Conservation (phyloP, 2,113 vertebrate genomes). For the Alosa alosa region DNA sequence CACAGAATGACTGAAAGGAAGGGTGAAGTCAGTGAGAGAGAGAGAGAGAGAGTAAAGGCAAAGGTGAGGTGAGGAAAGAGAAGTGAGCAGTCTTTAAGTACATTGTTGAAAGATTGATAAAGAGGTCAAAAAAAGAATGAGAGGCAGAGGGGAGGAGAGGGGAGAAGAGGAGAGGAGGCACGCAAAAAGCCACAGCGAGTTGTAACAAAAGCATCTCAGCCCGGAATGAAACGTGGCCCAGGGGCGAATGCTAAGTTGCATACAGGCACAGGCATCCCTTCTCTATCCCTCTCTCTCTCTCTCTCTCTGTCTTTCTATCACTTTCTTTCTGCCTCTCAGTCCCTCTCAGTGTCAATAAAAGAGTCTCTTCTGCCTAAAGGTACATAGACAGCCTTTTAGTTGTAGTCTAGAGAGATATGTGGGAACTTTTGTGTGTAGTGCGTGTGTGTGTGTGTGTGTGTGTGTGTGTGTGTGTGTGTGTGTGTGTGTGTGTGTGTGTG, state of each 20-base stretch:
- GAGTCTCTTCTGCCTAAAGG: neutral
- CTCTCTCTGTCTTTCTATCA: neutral
- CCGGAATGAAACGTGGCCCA: neutral
- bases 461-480: neutral
- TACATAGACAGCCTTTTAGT: neutral
- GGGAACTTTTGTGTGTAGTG: neutral
- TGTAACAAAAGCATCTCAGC: neutral
- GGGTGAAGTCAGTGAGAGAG: neutral
- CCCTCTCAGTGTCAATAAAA: neutral
- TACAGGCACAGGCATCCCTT: neutral
- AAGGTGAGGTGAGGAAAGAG: neutral
- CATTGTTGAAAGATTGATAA: slow-evolving; percentile 14
- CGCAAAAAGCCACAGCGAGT: slow-evolving; percentile 6
- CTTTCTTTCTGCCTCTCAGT: neutral
- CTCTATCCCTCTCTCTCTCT: neutral
- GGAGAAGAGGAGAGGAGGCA: neutral
- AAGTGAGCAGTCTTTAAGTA: slow-evolving; percentile 4
- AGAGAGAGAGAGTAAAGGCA: neutral
- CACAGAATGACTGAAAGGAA: neutral
- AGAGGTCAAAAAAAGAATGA: neutral
- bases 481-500: neutral
- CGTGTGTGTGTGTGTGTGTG: neutral
- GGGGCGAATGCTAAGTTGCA: neutral
- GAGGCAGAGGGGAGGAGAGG: neutral
- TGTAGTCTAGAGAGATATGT: slow-evolving; percentile 4